Evolutionary conservation across 2,888 invertebrate species (phyloP), one percentile per base, ranked within the genome.

Genomic region (Hyles lineata): DNA sequence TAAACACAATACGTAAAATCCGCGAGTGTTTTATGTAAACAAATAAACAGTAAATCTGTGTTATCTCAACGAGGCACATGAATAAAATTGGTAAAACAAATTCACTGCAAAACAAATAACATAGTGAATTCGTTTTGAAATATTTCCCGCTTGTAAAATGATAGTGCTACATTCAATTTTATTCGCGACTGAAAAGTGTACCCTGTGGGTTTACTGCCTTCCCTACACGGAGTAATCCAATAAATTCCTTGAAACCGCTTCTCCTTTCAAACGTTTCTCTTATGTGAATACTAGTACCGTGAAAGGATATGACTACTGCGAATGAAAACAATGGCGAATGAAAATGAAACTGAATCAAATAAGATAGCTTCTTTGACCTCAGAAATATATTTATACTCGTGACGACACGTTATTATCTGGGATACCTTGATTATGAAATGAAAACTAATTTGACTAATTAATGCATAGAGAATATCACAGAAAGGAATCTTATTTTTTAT

Each of bases 141-240:
- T 72, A 75, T 74, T 76, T 78, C 73, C 71, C 70, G 74, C 74
- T 74, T 76, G 72, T 75, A 75, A 75, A 77, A 75, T 75, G 74
- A 72, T 71, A 76, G 76, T 70, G 77, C 78, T 78, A 72, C 70
- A 82, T 79, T 80, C 74, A 79, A 77, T 81, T 82, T 80, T 75
- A 78, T 77, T 75, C 73, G 70, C 73, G 73, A 74, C 67, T 73
- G 81, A 78, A 80, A 79, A 80, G 77, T 82, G 75, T 74, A 77
- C 76, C 74, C 78, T 67, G 76, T 61, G 70, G 78, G 74, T 72
- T 74, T 76, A 70, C 74, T 75, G 55, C 72, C 72, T 76, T 76
- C 74, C 75, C 74, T 77, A 76, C 71, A 61, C 58, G 50, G 73
- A 61, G 74, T 76, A 80, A 77, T 79, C 77, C 78, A 75, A 82